phyloP scores from a whole-genome alignment of 2,797 vertebrate genomes.

The Phataginus tricuspis region DNA sequence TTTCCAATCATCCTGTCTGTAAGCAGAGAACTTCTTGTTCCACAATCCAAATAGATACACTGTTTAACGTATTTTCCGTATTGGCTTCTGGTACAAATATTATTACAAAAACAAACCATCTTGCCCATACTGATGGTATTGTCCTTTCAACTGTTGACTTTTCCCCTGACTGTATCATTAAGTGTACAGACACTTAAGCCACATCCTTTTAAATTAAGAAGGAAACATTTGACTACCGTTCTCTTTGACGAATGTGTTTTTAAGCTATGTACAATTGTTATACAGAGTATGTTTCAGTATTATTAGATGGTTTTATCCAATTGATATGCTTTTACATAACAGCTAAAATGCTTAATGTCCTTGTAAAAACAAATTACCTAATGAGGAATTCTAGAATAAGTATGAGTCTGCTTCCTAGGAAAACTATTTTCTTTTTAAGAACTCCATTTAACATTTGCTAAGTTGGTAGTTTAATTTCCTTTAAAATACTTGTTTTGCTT shows the following conservation, averaged over 20 bases:
- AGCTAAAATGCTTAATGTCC: constrained; percentile 4
- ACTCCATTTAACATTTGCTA: neutral
- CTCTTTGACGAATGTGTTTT: constrained; percentile 57
- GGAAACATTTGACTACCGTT: constrained; percentile 36
- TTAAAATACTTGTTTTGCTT: neutral
- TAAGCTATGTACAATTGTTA: constrained; percentile 15
- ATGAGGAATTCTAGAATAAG: constrained; percentile 22
- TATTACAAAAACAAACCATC: constrained; percentile 21
- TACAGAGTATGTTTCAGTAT: constrained; percentile 5
- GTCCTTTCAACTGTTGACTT: constrained; percentile 57
- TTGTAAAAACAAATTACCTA: neutral
- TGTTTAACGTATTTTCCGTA: constrained; percentile 50
- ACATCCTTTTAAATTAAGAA: constrained; percentile 67
- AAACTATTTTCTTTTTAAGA: neutral
- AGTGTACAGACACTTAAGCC: constrained; percentile 62
- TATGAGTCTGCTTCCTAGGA: neutral
- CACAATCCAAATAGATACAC: neutral
- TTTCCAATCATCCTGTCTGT: neutral
- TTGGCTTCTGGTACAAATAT: constrained; percentile 36
- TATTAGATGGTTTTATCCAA: constrained; percentile 14
- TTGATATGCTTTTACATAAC: neutral
- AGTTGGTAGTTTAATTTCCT: neutral
- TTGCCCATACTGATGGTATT: constrained; percentile 13
- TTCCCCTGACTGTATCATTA: neutral
- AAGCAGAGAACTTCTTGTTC: constrained; percentile 7